Percentiles rank a stretch among this genome's conserved stretches.
Conservation (phyloP, 2,888 invertebrate species). For the Perizoma flavofasciatum region DNA sequence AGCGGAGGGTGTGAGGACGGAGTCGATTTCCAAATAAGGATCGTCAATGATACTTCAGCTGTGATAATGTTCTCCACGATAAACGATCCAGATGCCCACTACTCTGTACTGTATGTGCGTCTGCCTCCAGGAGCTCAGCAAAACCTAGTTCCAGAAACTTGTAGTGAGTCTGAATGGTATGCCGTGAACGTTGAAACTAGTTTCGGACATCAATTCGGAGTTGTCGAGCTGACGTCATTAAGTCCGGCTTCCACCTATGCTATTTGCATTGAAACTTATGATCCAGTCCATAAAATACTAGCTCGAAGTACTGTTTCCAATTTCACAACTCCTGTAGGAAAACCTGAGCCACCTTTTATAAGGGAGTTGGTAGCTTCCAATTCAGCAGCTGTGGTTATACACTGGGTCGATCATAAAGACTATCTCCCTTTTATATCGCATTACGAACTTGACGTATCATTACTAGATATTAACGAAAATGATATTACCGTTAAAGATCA, state of each 20-base stretch:
- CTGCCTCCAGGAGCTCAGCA: conserved; percentile 52
- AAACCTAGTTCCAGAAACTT: conserved; percentile 64
- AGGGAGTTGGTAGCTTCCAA: conserved; percentile 62
- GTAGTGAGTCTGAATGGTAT: conserved; percentile 71
- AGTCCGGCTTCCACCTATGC: conserved; percentile 70
- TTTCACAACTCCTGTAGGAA: conserved; percentile 65
- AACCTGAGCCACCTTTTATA: conserved; percentile 73
- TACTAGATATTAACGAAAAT: conserved; percentile 57
- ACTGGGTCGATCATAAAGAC: conserved; percentile 71
- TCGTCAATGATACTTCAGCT: conserved; percentile 59
- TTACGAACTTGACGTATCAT: conserved; percentile 65
- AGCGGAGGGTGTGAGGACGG: conserved; percentile 63
- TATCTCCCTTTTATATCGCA: conserved; percentile 59
- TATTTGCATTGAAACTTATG: conserved; percentile 68
- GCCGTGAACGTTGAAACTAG: conserved; percentile 49
- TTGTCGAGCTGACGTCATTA: conserved; percentile 52
- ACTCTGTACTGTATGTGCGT: conserved; percentile 64
- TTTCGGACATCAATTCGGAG: conserved; percentile 41
- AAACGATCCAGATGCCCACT: conserved; percentile 50
- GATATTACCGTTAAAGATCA: conserved; percentile 56
- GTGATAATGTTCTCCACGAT: conserved; percentile 56
- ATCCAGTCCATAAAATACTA: conserved; percentile 49
- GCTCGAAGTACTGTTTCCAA: conserved; percentile 63
- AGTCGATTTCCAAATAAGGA: conserved; percentile 54
- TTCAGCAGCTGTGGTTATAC: conserved; percentile 55